Percentiles rank a stretch among this genome's conserved stretches.
Conservation (phyloP, 1,140 invertebrate genomes). For the Maniola jurtina region DNA sequence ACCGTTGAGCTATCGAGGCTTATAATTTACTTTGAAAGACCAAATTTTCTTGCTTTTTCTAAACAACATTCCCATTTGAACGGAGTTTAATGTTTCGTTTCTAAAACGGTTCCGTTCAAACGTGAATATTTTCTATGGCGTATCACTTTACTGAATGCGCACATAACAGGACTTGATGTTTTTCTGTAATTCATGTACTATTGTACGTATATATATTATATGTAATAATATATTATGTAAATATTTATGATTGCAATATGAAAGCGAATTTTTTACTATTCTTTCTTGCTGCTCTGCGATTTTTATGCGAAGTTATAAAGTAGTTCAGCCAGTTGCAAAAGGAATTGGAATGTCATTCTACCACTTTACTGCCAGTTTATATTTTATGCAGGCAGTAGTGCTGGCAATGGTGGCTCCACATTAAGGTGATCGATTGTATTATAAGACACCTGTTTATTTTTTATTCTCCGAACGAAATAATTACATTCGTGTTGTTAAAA, state of each 20-base stretch:
- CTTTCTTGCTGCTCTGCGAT: conserved; percentile 44
- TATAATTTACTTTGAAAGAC: too few relatives aligned
- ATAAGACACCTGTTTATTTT: background rate
- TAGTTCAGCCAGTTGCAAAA: conserved; percentile 29
- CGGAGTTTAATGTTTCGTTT: conserved; percentile 1
- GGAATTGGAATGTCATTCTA: conserved; percentile 32
- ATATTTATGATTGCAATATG: conserved; percentile 29
- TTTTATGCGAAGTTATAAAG: conserved; percentile 36
- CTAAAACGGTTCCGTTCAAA: background rate
- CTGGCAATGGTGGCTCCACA: conserved; percentile 10
- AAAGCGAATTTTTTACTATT: conserved; percentile 44
- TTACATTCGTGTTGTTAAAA: too few relatives aligned
- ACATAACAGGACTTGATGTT: conserved; percentile 6
- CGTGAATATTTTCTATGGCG: background rate
- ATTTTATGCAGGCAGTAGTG: conserved; percentile 25
- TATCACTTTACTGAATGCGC: background rate
- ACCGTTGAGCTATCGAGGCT: too few relatives aligned
- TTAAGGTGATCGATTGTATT: conserved; percentile 9
- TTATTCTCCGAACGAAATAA: background rate
- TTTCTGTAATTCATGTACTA: conserved; percentile 1
- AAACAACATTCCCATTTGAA: too few relatives aligned
- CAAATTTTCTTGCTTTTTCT: too few relatives aligned
- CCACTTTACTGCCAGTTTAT: conserved; percentile 20
- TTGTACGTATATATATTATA: too few relatives aligned
- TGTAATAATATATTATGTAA: too few relatives aligned